Conservation (phyloP, 2,113 vertebrate genomes). For the Microtus ochrogaster region DNA sequence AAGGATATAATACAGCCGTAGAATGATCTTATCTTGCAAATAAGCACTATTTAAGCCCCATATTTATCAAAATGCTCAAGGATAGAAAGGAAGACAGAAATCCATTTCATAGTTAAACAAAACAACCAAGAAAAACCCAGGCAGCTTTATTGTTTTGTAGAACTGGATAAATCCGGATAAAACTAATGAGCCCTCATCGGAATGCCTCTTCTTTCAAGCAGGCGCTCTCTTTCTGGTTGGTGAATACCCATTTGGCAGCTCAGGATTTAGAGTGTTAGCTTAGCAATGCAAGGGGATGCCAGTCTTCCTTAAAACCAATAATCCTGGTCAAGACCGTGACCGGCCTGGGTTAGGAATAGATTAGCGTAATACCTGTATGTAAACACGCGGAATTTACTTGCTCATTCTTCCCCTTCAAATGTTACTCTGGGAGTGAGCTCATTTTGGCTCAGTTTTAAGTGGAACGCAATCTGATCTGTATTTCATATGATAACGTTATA, state of each 20-base stretch:
- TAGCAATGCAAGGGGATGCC: neutral
- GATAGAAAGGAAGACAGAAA: slow-evolving; percentile 31
- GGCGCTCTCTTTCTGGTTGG: neutral
- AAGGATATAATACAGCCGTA: neutral
- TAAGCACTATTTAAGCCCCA: neutral
- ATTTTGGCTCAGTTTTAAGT: neutral
- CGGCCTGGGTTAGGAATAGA: neutral
- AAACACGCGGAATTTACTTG: neutral
- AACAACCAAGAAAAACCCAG: neutral
- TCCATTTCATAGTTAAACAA: neutral
- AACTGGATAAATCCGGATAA: neutral
- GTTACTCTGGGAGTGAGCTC: neutral
- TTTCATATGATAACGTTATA: neutral
- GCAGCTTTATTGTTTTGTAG: slow-evolving; percentile 25
- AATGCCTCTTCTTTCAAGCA: slow-evolving; percentile 7
- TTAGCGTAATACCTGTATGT: neutral
- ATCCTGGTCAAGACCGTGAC: neutral
- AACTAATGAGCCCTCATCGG: neutral
- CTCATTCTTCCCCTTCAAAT: neutral
- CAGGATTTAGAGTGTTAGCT: neutral
- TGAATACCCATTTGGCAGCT: neutral
- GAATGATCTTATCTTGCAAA: slow-evolving; percentile 4
- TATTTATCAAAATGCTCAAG: slow-evolving; percentile 47
- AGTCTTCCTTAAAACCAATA: neutral
- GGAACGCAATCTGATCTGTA: neutral